Evolutionary conservation across 2,113 vertebrate genomes (phyloP).

Genomic region (Phalacrocorax brasilianus): DNA sequence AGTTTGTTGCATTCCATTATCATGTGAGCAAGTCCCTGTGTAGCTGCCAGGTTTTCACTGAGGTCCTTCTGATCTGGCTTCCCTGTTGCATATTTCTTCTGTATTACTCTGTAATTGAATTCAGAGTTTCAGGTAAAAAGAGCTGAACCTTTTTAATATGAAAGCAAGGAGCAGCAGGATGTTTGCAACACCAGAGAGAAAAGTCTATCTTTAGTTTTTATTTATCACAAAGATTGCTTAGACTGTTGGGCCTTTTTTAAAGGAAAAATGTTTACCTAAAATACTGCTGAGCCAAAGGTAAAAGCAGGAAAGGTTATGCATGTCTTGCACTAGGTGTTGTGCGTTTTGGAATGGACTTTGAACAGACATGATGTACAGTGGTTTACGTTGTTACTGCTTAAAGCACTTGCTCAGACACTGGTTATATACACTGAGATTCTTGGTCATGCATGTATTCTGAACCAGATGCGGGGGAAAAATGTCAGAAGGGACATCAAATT

Average conservation of each 20-base stretch:
- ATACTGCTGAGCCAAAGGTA: background rate
- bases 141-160: slow-evolving; percentile 45
- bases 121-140: slow-evolving; percentile 41
- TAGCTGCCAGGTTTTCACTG: slow-evolving; percentile 94
- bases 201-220: background rate
- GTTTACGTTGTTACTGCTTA: background rate
- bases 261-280: slow-evolving; percentile 29
- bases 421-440: background rate
- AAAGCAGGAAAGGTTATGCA: background rate
- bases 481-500: background rate
- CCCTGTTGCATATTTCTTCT: slow-evolving; percentile 94
- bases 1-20: slow-evolving; percentile 92
- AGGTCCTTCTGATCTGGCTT: slow-evolving; percentile 98
- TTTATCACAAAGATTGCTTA: background rate
- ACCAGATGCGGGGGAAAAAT: background rate
- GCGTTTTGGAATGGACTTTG: background rate
- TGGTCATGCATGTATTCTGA: background rate
- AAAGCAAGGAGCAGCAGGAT: slow-evolving; percentile 5
- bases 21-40: slow-evolving; percentile 96
- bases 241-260: background rate
- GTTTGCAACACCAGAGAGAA: background rate
- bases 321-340: background rate
- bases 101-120: slow-evolving; percentile 87
- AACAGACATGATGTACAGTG: background rate
- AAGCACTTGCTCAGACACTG: background rate